Evolutionary conservation across 1,140 invertebrate species (phyloP), one percentile per base, ranked within the genome.

Genomic region (Lethocerus indicus): DNA sequence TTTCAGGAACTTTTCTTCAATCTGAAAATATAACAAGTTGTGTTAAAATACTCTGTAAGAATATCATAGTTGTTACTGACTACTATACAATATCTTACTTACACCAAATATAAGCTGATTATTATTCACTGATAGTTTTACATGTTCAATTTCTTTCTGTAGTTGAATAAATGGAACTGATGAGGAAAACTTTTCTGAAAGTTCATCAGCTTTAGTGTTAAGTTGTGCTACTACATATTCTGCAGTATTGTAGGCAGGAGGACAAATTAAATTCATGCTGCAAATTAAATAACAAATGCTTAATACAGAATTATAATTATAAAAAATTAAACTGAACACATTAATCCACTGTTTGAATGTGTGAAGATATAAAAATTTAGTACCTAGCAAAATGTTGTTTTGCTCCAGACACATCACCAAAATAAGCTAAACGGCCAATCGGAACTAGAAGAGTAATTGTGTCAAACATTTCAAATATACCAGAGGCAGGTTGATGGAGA

Each of bases 401-500:
- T 4, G 51, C 51, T 3, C 47, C 39, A 1, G 7, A 41, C 2
- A 63, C 57, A 2, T 63, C 56, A 14, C 51, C 51, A 35, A 49
- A 53, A 32, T 35, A 93, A 0, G 84, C 81, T 18, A 87, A 71
- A 55, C 78, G 69, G 12, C 89, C 90, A 48, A 76, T 76, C 2
- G 87, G 70, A 43, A 92, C 63, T 16, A 91, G 63, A 14, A 90
- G 69, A n/a, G 87, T 47, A 2, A 61, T 42, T 1, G 85, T 77
- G 64, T 97, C 91, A 63, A 98, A 96, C 75, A 89, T 91, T 65
- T 94, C 88, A 63, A 97, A 96, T 14, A 96, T 67, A 56, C 90
- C 79, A 2, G 92, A 90, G 54, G 88, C 91, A 2, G 93, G 92
- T 61, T 98, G 93, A 67, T 98, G 93, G 54, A 97, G 95, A 7